phyloP scores from a whole-genome alignment of 1,140 invertebrate species.

The Camponotus vicinus region DNA sequence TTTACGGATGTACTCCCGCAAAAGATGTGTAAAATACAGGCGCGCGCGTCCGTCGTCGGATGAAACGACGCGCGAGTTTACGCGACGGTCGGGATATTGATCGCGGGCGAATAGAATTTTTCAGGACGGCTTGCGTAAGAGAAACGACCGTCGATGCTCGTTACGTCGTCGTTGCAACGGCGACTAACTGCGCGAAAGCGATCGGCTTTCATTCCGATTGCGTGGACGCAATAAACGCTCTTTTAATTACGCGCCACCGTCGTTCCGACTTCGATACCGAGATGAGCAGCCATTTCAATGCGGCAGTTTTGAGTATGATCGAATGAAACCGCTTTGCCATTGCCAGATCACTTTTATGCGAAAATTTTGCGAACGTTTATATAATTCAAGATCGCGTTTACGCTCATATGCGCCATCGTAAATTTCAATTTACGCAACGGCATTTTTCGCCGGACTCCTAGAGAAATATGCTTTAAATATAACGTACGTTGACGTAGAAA shows the following conservation, averaged over 20 bases:
- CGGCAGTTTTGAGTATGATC: neutral
- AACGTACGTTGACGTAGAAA: neutral
- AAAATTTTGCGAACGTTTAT: neutral
- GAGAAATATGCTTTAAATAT: neutral
- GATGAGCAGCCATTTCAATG: neutral
- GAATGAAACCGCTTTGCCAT: neutral
- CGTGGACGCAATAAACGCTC: slow-evolving; percentile 47
- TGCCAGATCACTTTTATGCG: neutral
- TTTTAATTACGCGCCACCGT: slow-evolving; percentile 48
- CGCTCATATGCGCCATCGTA: too few relatives aligned
- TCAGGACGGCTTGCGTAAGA: slow-evolving; percentile 9
- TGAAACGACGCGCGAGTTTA: slow-evolving; percentile 30
- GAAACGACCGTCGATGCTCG: slow-evolving; percentile 30
- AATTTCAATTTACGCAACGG: neutral
- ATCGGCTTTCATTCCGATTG: slow-evolving; percentile 56
- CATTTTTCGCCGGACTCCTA: neutral
- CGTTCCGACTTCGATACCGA: slow-evolving; percentile 24
- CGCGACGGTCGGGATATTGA: neutral
- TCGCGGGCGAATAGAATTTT: slow-evolving; percentile 47
- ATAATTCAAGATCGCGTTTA: neutral
- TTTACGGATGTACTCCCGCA: neutral
- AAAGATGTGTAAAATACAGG: slow-evolving; percentile 1
- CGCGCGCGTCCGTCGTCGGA: slow-evolving; percentile 4
- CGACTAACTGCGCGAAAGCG: slow-evolving; percentile 27
- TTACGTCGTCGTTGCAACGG: slow-evolving; percentile 22